These are phyloP conservation scores for Clarias laeviceps DNA, from an alignment of 2,797 vertebrate species.

Conservation along the genomic window DNA sequence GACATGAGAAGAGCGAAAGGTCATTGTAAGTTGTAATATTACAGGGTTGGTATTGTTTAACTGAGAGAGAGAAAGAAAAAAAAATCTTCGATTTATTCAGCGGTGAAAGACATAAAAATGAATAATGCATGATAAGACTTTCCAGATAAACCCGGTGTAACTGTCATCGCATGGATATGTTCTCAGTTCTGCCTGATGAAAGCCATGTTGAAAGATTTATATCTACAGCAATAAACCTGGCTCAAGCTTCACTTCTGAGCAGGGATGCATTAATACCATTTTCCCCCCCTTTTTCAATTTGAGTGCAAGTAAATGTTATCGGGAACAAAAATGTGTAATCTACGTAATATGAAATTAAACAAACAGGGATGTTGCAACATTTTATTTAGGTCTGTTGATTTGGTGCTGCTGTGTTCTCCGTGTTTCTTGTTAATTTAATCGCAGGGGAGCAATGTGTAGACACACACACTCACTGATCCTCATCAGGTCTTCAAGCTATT, in stretches of 20 bases:
- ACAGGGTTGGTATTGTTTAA: neutral
- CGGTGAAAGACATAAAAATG: slow-evolving; percentile 6
- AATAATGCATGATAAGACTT: slow-evolving; percentile 3
- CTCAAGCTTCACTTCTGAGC: neutral
- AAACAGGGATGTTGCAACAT: neutral
- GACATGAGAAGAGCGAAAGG: neutral
- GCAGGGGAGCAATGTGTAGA: neutral
- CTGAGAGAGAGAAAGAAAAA: neutral
- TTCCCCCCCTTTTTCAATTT: too few relatives aligned
- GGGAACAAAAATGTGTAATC: too few relatives aligned
- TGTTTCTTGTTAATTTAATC: too few relatives aligned
- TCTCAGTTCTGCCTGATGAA: slow-evolving; percentile 64
- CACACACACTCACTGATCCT: neutral
- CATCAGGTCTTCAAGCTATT: neutral
- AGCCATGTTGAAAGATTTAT: neutral
- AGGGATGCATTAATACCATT: neutral
- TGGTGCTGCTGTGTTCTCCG: neutral
- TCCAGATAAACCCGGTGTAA: neutral
- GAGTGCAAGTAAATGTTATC: neutral
- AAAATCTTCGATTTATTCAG: neutral
- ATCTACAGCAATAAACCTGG: neutral
- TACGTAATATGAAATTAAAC: neutral
- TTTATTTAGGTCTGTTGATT: neutral
- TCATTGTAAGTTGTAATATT: neutral
- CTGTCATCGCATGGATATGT: slow-evolving; percentile 24